Conservation (phyloP, 1,140 invertebrate genomes). For the Nautilus pompilius region DNA sequence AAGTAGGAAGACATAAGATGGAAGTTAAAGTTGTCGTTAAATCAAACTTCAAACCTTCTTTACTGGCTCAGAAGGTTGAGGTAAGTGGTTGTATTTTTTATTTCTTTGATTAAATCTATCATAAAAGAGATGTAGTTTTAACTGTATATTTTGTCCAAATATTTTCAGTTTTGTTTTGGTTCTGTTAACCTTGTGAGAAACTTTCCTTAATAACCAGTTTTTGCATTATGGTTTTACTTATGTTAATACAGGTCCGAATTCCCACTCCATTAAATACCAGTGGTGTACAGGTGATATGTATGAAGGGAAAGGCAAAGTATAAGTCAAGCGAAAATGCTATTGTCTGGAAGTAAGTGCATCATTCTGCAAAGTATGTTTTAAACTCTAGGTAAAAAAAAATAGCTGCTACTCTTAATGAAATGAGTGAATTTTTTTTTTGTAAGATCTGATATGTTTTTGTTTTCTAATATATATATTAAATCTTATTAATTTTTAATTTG, state of each 20-base stretch:
- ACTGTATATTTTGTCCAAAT: neutral
- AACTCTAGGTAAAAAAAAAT: too few relatives aligned
- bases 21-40: constrained; percentile 99
- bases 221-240: too few relatives aligned
- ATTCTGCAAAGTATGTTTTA: neutral
- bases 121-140: neutral
- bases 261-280: constrained; percentile 98
- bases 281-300: constrained; percentile 96
- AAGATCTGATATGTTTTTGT: too few relatives aligned
- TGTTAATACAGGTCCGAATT: constrained; percentile 75
- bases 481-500: too few relatives aligned
- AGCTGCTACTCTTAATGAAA: too few relatives aligned
- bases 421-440: too few relatives aligned
- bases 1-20: constrained; percentile 98
- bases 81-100: constrained; percentile 40
- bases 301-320: constrained; percentile 99
- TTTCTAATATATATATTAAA: too few relatives aligned
- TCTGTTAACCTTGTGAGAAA: too few relatives aligned
- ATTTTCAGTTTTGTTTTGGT: neutral
- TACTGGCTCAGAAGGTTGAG: constrained; percentile 98
- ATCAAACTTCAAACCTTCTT: constrained; percentile 98
- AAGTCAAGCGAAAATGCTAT: constrained; percentile 99
- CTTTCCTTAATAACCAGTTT: too few relatives aligned
- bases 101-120: neutral
- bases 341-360: constrained; percentile 89